Conservation (phyloP, 2,113 vertebrate genomes). For the Daubentonia madagascariensis region DNA sequence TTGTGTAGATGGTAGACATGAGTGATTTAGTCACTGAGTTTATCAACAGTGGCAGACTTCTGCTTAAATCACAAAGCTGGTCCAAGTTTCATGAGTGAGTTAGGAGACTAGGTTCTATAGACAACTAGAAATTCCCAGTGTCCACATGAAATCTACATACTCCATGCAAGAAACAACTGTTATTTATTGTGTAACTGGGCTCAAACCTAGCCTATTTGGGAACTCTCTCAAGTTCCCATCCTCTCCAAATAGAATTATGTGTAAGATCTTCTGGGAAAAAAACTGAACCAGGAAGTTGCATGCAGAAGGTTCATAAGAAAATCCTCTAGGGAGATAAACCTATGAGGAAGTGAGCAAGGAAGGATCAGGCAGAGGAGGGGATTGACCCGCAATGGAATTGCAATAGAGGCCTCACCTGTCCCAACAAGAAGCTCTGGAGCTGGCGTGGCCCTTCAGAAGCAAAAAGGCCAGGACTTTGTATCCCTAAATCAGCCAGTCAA, state of each 20-base stretch:
- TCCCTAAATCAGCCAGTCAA: neutral
- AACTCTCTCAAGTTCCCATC: neutral
- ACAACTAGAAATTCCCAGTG: neutral
- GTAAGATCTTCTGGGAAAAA: neutral
- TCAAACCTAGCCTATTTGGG: neutral
- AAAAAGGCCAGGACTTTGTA: neutral
- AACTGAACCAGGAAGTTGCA: neutral
- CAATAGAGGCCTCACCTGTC: neutral
- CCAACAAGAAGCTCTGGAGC: neutral
- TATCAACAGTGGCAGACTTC: neutral
- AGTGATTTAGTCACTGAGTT: neutral
- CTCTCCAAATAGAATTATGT: neutral
- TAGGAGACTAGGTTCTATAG: neutral
- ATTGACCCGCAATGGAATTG: neutral
- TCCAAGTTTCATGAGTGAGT: neutral
- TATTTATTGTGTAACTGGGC: neutral
- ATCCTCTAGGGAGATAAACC: neutral
- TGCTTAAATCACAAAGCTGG: slow-evolving; percentile 5
- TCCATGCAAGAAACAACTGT: neutral
- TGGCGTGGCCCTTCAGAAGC: neutral
- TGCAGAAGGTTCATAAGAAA: neutral
- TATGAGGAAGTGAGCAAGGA: neutral
- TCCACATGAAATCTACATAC: neutral
- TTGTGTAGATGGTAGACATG: neutral
- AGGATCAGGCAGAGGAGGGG: neutral